Percentiles rank a stretch among this genome's conserved stretches.
Conservation (phyloP, 2,113 vertebrate species). For the Rhinolophus ferrumequinum region DNA sequence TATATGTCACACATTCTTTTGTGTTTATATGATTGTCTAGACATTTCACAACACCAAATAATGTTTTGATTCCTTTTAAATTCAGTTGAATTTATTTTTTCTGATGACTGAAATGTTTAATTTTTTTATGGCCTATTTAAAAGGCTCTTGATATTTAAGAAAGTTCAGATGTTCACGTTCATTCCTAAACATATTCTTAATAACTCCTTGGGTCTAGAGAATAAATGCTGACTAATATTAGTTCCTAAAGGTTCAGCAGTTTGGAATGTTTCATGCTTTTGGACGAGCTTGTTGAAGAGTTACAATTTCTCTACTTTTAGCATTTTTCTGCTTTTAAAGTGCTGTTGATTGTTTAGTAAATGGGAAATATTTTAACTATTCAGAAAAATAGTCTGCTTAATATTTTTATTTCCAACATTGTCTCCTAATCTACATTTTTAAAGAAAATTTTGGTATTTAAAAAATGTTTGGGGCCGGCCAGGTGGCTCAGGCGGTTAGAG, state of each 20-base stretch:
- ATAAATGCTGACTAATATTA: not conserved
- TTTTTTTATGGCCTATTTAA: not conserved
- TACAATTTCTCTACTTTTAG: conserved; percentile 25
- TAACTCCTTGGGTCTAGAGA: not conserved
- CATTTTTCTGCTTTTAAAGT: conserved; percentile 39
- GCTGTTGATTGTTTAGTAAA: not conserved
- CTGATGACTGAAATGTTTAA: conserved; percentile 5
- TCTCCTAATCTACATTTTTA: not conserved
- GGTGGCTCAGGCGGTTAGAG: no score
- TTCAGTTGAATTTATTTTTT: conserved; percentile 16
- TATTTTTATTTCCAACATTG: conserved; percentile 24
- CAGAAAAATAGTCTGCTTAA: not conserved
- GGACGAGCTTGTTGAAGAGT: not conserved
- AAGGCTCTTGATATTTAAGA: not conserved
- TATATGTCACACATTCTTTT: not conserved
- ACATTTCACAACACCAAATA: not conserved
- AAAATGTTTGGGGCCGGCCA: no score
- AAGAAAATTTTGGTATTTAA: conserved; percentile 1
- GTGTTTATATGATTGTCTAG: not conserved
- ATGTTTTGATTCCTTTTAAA: not conserved
- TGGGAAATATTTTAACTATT: not conserved
- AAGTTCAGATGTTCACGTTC: not conserved
- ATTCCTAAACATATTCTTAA: not conserved
- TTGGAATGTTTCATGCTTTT: not conserved
- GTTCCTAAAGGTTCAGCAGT: not conserved